These are phyloP conservation scores for Formica selysi DNA, from an alignment of 1,140 invertebrate species.

Conservation along the genomic window DNA sequence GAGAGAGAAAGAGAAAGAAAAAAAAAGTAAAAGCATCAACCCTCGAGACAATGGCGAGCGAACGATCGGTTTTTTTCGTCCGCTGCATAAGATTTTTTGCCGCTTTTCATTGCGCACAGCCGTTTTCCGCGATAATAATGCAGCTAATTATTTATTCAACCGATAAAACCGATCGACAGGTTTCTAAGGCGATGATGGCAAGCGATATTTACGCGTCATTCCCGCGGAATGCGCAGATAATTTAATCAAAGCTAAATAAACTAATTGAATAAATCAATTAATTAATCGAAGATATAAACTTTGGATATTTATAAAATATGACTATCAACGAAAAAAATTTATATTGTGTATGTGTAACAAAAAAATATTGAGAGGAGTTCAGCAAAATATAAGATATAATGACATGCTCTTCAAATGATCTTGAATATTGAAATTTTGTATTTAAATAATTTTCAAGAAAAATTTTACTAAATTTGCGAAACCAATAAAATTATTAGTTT, in stretches of 20 bases:
- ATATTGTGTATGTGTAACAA: neutral
- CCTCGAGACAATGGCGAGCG: slow-evolving; percentile 59
- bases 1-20: neutral
- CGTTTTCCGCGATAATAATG: slow-evolving; percentile 60
- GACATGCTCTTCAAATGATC: no score
- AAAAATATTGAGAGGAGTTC: no score
- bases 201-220: slow-evolving; percentile 37
- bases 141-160: slow-evolving; percentile 73
- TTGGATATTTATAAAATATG: slow-evolving; percentile 3
- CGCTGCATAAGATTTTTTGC: slow-evolving; percentile 38
- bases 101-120: slow-evolving; percentile 27
- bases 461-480: no score
- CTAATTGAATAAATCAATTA: slow-evolving; percentile 8
- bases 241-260: slow-evolving; percentile 41
- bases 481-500: no score
- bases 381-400: no score
- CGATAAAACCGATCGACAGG: slow-evolving; percentile 41
- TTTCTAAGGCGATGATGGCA: slow-evolving; percentile 15
- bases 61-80: slow-evolving; percentile 39
- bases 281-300: neutral
- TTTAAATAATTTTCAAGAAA: no score
- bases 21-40: slow-evolving; percentile 39
- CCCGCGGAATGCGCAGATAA: slow-evolving; percentile 25
- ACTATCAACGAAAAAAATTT: neutral
- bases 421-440: no score